Conservation (phyloP, 2,888 invertebrate species). For the Agonopterix heracliana region DNA sequence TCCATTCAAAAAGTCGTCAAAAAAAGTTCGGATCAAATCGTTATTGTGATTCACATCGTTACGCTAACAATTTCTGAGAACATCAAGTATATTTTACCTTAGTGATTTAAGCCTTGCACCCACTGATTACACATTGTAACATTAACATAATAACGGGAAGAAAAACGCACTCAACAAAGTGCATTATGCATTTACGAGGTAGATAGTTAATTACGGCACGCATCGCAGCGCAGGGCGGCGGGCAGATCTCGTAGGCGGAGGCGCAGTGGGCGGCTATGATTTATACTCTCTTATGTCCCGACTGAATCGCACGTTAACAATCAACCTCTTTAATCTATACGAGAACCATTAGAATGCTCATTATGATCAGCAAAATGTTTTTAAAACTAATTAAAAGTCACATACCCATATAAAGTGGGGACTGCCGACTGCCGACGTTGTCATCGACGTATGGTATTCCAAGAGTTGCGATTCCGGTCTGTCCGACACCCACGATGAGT, state of each 20-base stretch:
- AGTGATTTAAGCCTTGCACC: too few species aligned
- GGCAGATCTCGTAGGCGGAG: constrained; percentile 12
- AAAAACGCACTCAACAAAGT: not conserved
- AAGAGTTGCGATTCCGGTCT: constrained; percentile 93
- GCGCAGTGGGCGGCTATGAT: constrained; percentile 36
- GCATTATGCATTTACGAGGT: not conserved
- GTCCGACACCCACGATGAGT: constrained; percentile 92
- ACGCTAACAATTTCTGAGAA: too few species aligned
- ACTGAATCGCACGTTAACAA: constrained; percentile 27
- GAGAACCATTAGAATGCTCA: not conserved
- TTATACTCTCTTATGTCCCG: constrained; percentile 37
- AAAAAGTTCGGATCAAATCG: too few species aligned
- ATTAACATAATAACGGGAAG: too few species aligned
- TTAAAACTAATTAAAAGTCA: constrained; percentile 14
- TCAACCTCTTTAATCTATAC: constrained; percentile 18
- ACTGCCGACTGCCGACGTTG: constrained; percentile 93
- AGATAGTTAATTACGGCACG: constrained; percentile 31
- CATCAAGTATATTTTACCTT: too few species aligned
- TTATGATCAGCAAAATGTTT: not conserved
- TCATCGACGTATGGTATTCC: constrained; percentile 97
- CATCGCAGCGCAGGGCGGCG: constrained; percentile 28
- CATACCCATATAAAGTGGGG: constrained; percentile 93
- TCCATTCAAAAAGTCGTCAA: too few species aligned
- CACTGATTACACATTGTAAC: too few species aligned
- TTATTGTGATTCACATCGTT: too few species aligned